Conservation (phyloP, 2,797 vertebrate genomes). For the Pantherophis alleghaniensis region DNA sequence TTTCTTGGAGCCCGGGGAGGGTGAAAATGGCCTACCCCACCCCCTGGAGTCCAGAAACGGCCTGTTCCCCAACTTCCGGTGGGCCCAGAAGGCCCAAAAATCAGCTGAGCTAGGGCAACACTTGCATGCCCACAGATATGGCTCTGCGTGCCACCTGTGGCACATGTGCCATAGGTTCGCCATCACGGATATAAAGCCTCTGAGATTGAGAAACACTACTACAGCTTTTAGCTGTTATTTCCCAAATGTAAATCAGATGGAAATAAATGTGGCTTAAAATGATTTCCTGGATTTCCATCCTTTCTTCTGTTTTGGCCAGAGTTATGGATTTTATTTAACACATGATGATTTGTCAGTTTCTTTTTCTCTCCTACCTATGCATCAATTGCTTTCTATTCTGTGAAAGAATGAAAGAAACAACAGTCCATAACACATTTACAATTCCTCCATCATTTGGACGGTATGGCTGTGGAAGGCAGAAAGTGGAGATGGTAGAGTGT, state of each 20-base stretch:
- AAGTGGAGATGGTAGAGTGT: neutral
- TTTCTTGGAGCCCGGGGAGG: no score
- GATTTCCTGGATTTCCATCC: neutral
- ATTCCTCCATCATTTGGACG: neutral
- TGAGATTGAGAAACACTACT: neutral
- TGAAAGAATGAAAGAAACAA: neutral
- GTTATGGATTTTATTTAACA: neutral
- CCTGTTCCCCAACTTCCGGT: no score
- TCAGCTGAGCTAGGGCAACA: no score
- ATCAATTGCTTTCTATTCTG: neutral
- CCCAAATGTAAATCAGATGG: neutral
- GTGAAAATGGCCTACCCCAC: no score
- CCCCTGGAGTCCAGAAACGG: no score
- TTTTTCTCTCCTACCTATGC: neutral
- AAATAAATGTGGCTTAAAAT: neutral
- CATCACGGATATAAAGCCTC: neutral
- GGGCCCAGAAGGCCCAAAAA: no score
- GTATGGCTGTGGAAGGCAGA: neutral
- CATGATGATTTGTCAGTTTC: neutral
- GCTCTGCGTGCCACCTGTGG: no score
- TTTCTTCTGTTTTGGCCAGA: neutral
- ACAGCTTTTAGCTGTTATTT: neutral
- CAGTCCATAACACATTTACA: neutral
- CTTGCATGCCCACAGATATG: no score
- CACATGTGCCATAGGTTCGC: no score